phyloP scores from a whole-genome alignment of 2,113 vertebrate genomes.

The Rutilus rutilus region DNA sequence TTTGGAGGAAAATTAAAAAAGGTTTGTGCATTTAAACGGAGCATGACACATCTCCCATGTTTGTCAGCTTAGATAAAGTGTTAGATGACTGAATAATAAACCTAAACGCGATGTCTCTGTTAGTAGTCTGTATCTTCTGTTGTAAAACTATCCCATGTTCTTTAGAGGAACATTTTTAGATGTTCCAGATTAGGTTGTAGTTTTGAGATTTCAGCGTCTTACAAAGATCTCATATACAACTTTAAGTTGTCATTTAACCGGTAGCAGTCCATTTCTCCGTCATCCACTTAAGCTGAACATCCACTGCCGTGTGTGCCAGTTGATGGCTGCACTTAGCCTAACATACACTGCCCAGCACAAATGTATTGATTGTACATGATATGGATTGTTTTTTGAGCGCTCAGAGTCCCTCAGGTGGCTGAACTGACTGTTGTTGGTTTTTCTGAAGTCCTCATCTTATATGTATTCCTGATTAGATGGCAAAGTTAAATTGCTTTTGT shows the following conservation, averaged over 20 bases:
- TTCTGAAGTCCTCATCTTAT: neutral
- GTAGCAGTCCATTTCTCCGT: neutral
- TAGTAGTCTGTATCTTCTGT: neutral
- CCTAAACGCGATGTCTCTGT: neutral
- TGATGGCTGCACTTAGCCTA: conserved; percentile 19
- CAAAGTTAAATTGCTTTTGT: neutral
- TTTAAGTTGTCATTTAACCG: neutral
- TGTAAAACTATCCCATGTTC: neutral
- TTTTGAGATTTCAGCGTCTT: neutral
- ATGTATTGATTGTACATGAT: conserved; percentile 15
- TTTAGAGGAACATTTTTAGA: neutral
- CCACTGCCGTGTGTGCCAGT: neutral
- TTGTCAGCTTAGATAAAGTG: neutral
- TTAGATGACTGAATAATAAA: neutral
- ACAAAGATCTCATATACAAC: neutral
- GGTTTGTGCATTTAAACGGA: too few species aligned
- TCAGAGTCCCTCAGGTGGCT: neutral
- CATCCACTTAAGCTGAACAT: conserved; percentile 3
- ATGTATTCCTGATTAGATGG: neutral
- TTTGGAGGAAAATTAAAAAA: neutral
- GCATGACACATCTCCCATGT: neutral
- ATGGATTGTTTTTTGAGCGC: conserved; percentile 12
- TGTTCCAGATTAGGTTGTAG: neutral
- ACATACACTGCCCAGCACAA: neutral
- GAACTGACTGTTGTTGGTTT: neutral